These are phyloP conservation scores for Portevinia maculata DNA, from an alignment of 2,888 invertebrate genomes.

Conservation along the genomic window DNA sequence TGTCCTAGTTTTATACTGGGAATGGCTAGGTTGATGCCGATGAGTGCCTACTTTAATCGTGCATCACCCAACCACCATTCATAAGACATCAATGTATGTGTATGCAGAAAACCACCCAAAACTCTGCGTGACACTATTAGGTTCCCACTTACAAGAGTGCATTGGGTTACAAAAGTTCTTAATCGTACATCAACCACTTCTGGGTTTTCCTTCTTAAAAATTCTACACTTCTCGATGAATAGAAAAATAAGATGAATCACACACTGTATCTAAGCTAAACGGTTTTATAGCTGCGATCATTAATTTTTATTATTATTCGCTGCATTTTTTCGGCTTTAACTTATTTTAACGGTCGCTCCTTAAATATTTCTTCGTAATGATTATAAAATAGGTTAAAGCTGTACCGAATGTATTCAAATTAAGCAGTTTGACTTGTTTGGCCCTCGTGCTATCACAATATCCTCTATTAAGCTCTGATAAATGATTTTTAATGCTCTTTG, in stretches of 20 bases:
- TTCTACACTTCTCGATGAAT: constrained; percentile 2
- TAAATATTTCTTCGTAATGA: constrained; percentile 25
- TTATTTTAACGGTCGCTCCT: not conserved
- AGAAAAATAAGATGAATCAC: constrained; percentile 28
- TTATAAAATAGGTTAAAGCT: constrained; percentile 39
- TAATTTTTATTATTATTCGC: constrained; percentile 32
- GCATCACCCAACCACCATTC: no score
- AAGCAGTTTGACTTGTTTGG: constrained; percentile 12
- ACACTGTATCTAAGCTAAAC: constrained; percentile 2
- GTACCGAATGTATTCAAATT: constrained; percentile 9
- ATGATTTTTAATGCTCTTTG: not conserved
- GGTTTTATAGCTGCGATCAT: constrained; percentile 30
- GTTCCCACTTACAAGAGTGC: no score
- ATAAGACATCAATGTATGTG: no score
- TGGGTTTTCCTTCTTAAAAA: not conserved
- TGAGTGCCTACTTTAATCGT: no score
- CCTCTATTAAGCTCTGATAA: not conserved
- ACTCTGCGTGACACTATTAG: no score
- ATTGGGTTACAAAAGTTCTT: no score
- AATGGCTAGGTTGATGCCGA: no score
- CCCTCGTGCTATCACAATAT: not conserved
- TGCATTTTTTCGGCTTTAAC: constrained; percentile 14
- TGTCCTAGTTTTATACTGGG: no score
- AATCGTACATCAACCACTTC: constrained; percentile 13
- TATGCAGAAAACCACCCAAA: no score